Evolutionary conservation across 1,140 invertebrate genomes (phyloP).

Genomic region (Pachypeltis micranthus): DNA sequence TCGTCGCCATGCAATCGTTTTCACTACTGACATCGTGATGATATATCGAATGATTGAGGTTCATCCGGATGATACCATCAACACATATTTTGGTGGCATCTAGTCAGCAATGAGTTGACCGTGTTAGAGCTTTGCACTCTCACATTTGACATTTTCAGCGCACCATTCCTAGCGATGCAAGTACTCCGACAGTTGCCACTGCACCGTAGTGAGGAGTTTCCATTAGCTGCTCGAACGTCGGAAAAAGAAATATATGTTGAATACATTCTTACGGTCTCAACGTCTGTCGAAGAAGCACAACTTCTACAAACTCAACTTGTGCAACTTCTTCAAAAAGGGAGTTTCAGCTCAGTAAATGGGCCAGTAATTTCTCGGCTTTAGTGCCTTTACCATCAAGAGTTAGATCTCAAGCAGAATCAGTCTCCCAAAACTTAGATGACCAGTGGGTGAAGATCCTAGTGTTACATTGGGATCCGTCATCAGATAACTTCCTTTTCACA

Average conservation of each 20-base stretch:
- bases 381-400: not conserved
- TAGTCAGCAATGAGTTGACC: not conserved
- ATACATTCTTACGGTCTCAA: not conserved
- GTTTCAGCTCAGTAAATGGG: not conserved
- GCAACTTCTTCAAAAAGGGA: not conserved
- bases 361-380: not conserved
- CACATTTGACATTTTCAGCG: not conserved
- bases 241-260: not conserved
- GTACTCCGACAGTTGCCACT: not conserved
- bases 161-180: too few relatives aligned
- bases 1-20: constrained; percentile 26
- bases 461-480: not conserved
- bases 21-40: constrained; percentile 34
- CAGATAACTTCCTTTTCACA: not conserved
- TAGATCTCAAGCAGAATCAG: too few relatives aligned
- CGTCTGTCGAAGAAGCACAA: not conserved
- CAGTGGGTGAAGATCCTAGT: not conserved
- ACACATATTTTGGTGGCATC: constrained; percentile 26
- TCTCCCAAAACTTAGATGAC: not conserved
- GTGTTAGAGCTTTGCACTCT: not conserved
- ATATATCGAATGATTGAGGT: constrained; percentile 34
- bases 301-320: not conserved
- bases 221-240: not conserved
- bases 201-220: not conserved
- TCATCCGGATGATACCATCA: constrained; percentile 29